Evolutionary conservation across 2,888 invertebrate species (phyloP), one percentile per base, ranked within the genome.

Genomic region (Philereme transversata): DNA sequence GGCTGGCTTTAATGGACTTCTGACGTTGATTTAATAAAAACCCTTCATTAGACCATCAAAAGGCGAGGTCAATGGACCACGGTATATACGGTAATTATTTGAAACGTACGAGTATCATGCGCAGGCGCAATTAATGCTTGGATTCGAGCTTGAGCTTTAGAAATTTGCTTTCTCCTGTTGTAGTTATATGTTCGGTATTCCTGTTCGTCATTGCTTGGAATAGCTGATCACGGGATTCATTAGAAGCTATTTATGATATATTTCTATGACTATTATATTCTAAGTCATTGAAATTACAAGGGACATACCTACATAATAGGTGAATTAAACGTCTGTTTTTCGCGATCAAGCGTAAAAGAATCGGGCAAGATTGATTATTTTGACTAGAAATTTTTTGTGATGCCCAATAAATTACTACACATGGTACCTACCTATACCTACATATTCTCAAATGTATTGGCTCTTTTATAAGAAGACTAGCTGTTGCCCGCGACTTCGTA

Each of bases 11-110:
- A 91, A 91, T 90, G 91, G 88, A 86, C 79, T 84, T 83, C 84
- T 88, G 91, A 90, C 90, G 82, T 90, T 91, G 91, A 92, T 92
- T 92, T 89, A 91, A 92, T 92, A 90, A 89, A 82, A 88, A 88
- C 90, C 90, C 89, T 89, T 87, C 87, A 90, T 91, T 90, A 90
- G 79, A 70, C 74, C 84, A 82, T 88, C 88, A 85, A 70, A 70
- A 74, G 70, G 72, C 73, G 62, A 70, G 79, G 78, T 79, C 79
- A 78, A 65, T 53, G 69, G 51, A 62, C 64, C 56, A 49, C 33
- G 43, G 54, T 51, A 60, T 50, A 63, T 57, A 45, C 72, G 69
- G 76, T 79, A 78, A 79, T 79, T 77, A 78, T 80, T 76, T 74
- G 75, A 73, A 74, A 64, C 62, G 70, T 73, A 22, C 22, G 22